Percentiles rank a stretch among this genome's conserved stretches.
These are phyloP conservation scores for Cenopis cana DNA, from an alignment of 2,888 invertebrate genomes.

Conservation along the genomic window DNA sequence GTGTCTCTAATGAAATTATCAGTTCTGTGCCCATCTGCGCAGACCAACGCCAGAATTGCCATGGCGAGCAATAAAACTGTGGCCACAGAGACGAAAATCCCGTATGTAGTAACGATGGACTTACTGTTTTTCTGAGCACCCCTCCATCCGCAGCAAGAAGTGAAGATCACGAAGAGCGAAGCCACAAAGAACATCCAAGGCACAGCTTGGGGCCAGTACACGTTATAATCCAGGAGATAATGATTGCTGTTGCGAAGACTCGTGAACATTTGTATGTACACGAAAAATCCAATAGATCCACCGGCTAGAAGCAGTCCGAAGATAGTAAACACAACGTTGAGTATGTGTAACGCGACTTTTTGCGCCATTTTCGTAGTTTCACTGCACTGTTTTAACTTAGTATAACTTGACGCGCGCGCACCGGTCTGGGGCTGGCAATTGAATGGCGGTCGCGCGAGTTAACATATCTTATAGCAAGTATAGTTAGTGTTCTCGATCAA, in stretches of 20 bases:
- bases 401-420: slow-evolving; percentile 45
- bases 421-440: slow-evolving; percentile 58
- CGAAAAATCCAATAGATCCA: slow-evolving; percentile 72
- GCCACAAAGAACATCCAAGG: slow-evolving; percentile 76
- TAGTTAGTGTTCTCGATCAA: slow-evolving; percentile 53
- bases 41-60: slow-evolving; percentile 66
- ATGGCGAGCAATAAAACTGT: slow-evolving; percentile 61
- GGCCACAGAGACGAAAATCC: slow-evolving; percentile 59
- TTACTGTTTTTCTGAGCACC: slow-evolving; percentile 66
- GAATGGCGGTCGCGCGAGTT: slow-evolving; percentile 61
- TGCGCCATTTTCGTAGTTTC: slow-evolving; percentile 45
- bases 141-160: slow-evolving; percentile 68
- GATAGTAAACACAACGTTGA: slow-evolving; percentile 65
- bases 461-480: slow-evolving; percentile 60
- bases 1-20: slow-evolving; percentile 74
- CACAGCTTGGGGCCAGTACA: slow-evolving; percentile 78
- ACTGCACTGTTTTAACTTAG: slow-evolving; percentile 21
- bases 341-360: slow-evolving; percentile 56
- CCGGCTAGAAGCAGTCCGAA: slow-evolving; percentile 64
- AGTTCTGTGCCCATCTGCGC: slow-evolving; percentile 67
- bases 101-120: slow-evolving; percentile 62
- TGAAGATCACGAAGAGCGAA: slow-evolving; percentile 65
- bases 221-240: slow-evolving; percentile 73
- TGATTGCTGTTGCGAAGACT: slow-evolving; percentile 71
- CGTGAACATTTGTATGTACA: slow-evolving; percentile 66